Percentiles rank a stretch among this genome's conserved stretches.
These are phyloP conservation scores for Poecilia picta DNA, from an alignment of 2,797 vertebrate genomes.

Conservation along the genomic window DNA sequence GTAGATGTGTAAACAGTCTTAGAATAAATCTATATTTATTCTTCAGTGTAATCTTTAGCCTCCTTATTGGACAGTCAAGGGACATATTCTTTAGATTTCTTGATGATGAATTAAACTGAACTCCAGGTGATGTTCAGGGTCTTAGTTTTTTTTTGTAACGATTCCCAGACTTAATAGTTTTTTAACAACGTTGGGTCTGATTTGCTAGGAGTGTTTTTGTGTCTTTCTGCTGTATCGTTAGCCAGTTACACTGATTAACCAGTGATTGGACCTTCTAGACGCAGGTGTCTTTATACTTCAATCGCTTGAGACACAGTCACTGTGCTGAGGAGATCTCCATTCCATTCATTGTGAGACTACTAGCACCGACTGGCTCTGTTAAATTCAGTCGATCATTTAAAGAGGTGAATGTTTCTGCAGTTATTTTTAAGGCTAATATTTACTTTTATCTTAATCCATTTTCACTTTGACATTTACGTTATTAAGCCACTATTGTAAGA, in stretches of 20 bases:
- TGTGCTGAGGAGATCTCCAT: neutral
- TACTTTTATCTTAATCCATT: no score
- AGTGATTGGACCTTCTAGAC: neutral
- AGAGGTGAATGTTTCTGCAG: no score
- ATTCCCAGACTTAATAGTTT: neutral
- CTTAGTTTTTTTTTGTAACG: neutral
- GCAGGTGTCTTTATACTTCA: neutral
- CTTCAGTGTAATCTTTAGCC: no score
- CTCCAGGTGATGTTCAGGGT: neutral
- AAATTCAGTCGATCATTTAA: no score
- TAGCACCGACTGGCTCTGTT: no score
- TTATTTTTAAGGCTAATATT: no score
- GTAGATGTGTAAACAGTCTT: neutral
- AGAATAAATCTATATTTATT: neutral
- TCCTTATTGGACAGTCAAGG: no score
- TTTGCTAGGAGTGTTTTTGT: neutral
- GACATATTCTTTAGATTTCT: no score
- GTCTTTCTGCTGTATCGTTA: neutral
- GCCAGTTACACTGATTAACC: neutral
- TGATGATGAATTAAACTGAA: no score
- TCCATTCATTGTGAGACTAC: neutral
- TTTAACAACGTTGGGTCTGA: neutral
- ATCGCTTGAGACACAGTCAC: neutral
- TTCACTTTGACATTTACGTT: no score
- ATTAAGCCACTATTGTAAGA: no score